These are phyloP conservation scores for Intellagama lesueurii DNA, from an alignment of 2,797 vertebrate genomes.

Conservation along the genomic window DNA sequence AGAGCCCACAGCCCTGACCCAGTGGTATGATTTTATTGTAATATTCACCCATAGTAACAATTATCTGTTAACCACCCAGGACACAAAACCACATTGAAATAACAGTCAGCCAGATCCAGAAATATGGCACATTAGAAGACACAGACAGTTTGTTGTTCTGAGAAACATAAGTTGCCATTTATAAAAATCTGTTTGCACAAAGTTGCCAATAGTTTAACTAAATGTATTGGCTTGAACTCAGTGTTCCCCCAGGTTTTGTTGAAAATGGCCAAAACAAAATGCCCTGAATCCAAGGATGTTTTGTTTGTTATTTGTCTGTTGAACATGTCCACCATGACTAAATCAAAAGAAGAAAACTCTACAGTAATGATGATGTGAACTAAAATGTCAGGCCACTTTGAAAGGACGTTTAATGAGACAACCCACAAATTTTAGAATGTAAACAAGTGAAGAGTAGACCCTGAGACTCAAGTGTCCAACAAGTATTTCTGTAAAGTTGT, in stretches of 20 bases:
- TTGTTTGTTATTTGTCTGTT: constrained; percentile 33
- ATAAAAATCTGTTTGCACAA: constrained; percentile 44
- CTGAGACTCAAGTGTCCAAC: neutral
- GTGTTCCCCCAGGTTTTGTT: constrained; percentile 68
- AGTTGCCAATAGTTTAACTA: constrained; percentile 68
- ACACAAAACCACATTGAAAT: neutral
- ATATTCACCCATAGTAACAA: neutral
- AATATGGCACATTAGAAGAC: constrained; percentile 38
- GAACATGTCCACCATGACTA: constrained; percentile 46
- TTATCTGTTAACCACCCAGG: neutral
- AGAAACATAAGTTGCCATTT: constrained; percentile 55
- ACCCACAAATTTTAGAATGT: neutral
- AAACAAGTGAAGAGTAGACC: neutral
- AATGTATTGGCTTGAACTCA: constrained; percentile 74
- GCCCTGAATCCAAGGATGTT: constrained; percentile 42
- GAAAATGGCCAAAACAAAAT: constrained; percentile 23
- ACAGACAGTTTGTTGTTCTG: constrained; percentile 43
- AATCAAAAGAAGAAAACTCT: constrained; percentile 37
- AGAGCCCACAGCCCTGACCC: neutral
- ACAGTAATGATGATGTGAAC: constrained; percentile 27
- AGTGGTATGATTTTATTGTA: neutral
- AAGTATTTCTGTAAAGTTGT: neutral
- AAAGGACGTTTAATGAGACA: constrained; percentile 18
- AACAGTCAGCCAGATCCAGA: constrained; percentile 9
- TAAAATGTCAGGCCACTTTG: neutral